phyloP scores from a whole-genome alignment of 2,797 vertebrate genomes.

The Masticophis lateralis region DNA sequence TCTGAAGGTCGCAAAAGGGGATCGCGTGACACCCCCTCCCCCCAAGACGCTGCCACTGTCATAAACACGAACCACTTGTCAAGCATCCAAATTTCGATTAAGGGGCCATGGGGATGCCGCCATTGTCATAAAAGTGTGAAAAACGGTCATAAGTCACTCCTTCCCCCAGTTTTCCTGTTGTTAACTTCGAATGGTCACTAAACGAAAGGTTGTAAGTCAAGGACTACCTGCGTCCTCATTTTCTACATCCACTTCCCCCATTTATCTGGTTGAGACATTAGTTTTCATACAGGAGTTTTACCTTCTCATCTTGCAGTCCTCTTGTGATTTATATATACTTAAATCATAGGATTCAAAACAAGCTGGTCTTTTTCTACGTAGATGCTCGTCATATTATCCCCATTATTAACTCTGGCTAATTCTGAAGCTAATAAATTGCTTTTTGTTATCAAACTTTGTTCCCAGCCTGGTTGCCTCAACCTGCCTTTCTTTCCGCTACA shows the following conservation, averaged over 20 bases:
- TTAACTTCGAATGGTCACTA: background rate
- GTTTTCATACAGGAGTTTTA: background rate
- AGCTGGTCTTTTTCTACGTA: background rate
- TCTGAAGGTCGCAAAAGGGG: background rate
- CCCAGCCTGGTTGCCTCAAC: background rate
- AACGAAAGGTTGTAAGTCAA: background rate
- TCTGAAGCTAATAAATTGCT: background rate
- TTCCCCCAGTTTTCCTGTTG: background rate
- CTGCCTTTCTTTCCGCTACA: background rate
- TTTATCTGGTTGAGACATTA: background rate
- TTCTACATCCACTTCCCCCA: background rate
- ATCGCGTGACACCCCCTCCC: rapidly evolving
- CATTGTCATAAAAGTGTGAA: too few species aligned
- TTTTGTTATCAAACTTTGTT: background rate
- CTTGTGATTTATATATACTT: background rate
- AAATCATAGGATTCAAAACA: background rate
- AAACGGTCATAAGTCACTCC: background rate
- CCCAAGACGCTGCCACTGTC: background rate
- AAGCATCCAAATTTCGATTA: background rate
- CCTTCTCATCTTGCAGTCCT: background rate
- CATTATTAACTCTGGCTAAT: background rate
- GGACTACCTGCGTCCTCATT: background rate
- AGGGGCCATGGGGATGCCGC: background rate
- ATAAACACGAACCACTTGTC: background rate
- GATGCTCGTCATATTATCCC: background rate